Evolutionary conservation across 2,113 vertebrate genomes (phyloP), one percentile per base, ranked within the genome.

Genomic region (Anguilla japonica): DNA sequence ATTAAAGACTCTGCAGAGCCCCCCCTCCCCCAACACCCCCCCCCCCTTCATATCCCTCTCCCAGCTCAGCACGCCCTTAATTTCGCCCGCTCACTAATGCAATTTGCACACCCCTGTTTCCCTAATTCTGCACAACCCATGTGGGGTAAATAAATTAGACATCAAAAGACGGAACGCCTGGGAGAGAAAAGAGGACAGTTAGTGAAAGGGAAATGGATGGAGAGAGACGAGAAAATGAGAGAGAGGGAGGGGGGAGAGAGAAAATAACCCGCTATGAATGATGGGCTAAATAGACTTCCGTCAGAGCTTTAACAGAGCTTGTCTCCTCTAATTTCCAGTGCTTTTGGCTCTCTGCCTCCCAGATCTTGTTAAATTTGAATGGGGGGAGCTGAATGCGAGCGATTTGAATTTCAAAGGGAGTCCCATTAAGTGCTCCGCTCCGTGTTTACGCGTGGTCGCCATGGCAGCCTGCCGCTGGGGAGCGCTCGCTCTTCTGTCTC

Each of bases 61-160:
- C 2, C 50, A 14, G 43, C 90, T 91, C 91, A 88, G 91, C 91
- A 91, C 89, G 89, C 87, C 43, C 81, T 91, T 93, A 91, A 90
- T 89, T 93, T 87, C 87, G 84, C 89, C 86, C 34, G 86, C 89
- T 91, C 91, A 92, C 91, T 91, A 93, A 93, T 90, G 89, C 87
- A 89, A 91, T 87, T 91, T 90, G 87, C 88, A 91, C 91, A 90
- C 91, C 41, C 91, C 87, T 88, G 89, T 89, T 89, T 87, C 87
- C 71, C 88, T 91, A 93, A 93, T 81, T 84, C 89, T 86, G 87
- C 90, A 87, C 71, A 87, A 78, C 85, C 85, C 82, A 88, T 56
- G 43, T 83, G 78, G n/a, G 79, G 86, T 83, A 90, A 92, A 92
- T 94, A 90, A 89, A 93, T 94, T 91, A 91, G 82, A 90, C 88